phyloP scores from a whole-genome alignment of 1,140 invertebrate genomes.

The Protaetia brevitarsis region DNA sequence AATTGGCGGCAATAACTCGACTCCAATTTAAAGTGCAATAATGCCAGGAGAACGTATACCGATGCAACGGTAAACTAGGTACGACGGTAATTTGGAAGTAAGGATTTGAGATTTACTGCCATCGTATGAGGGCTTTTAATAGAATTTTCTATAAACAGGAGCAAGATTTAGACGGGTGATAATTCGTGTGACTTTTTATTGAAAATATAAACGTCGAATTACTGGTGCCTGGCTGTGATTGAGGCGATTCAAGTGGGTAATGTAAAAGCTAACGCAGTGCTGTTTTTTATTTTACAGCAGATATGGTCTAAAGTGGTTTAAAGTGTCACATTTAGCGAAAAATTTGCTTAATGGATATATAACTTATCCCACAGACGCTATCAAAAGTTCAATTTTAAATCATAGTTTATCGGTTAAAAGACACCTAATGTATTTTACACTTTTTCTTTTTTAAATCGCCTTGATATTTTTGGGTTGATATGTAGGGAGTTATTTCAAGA shows the following conservation, averaged over 20 bases:
- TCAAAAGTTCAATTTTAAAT: too few relatives aligned
- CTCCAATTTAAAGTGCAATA: background rate
- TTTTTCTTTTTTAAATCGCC: too few relatives aligned
- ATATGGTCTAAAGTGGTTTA: too few relatives aligned
- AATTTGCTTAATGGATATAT: too few relatives aligned
- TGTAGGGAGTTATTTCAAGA: too few relatives aligned
- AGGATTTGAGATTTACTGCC: background rate
- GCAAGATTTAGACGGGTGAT: background rate
- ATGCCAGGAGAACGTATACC: background rate
- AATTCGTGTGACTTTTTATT: background rate
- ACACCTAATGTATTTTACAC: too few relatives aligned
- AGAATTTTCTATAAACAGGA: constrained; percentile 1
- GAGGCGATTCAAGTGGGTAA: background rate
- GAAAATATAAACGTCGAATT: background rate
- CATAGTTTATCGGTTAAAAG: too few relatives aligned
- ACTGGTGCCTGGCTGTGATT: background rate
- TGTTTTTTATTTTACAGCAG: too few relatives aligned
- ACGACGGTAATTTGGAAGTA: background rate
- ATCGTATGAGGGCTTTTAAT: constrained; percentile 12
- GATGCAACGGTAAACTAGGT: background rate
- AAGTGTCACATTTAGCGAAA: too few relatives aligned
- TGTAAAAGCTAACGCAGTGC: background rate
- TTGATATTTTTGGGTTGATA: too few relatives aligned
- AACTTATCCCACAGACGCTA: too few relatives aligned
- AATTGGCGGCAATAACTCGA: background rate